Base-by-base conservation (phyloP, 1,140 invertebrate genomes). In the Drosophila arawakana region DNA sequence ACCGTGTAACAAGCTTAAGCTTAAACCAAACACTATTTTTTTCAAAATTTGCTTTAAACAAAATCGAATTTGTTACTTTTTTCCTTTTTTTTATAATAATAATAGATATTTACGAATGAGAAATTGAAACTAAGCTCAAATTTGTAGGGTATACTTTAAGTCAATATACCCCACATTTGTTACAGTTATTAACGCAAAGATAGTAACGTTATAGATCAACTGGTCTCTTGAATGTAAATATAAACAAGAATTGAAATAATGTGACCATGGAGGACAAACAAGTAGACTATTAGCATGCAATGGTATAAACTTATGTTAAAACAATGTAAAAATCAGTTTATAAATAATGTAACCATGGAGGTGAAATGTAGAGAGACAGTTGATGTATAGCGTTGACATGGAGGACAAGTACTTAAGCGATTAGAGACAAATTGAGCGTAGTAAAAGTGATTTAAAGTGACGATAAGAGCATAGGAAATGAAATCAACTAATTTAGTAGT, bases 1-100 rank as follows among this genome's bases (percentile, higher is more conserved):
- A 59, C 18, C 70, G 54, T 44, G 62, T 73, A 73, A 13, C 15
- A 67, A 34, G 39, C 54, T 72, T 72, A 52, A 59, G n/a, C 70
- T 59, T 21, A 58, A 47, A 49, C 2, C 13, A 57, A 30, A 54
- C 30, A 66, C 34, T 55, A 25, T 52, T 30, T 30, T 30, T 15
- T 15, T 15, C 15, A 15, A 4, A n/a, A 60, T 46, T 73, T 54
- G 37, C 62, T 18, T 43, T 15, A 15, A 57, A 52, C 35, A 43
- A 30, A 54, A 34, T 8, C 3, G 10, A 66, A 60, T 46, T 35
- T 11, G 11, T 58, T 43, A 18, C 25, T 30, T 30, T 30, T 30
- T 30, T 30, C 6, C 25, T 30, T 30, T 30, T 30, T 30, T 30
- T 30, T 30, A 30, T 30, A 30, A 30, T 30, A 30, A 30, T 30